These are phyloP conservation scores for Helicolenus hilgendorfi DNA, from an alignment of 2,797 vertebrate species.

Conservation along the genomic window DNA sequence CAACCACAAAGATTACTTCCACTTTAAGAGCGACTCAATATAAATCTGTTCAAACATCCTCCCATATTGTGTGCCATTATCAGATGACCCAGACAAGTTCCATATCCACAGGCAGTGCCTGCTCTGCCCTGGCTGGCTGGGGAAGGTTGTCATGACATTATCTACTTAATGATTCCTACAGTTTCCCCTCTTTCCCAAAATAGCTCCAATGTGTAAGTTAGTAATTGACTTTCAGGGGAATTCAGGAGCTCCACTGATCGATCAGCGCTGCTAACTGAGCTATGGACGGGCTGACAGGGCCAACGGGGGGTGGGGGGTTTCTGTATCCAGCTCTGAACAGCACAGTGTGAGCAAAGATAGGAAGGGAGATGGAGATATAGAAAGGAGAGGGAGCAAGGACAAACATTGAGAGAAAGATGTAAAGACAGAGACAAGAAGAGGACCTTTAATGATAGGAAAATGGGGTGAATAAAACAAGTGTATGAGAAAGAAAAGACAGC, in stretches of 20 bases:
- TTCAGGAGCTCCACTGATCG: constrained; percentile 68
- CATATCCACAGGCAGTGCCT: constrained; percentile 43
- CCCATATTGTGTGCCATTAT: constrained; percentile 3
- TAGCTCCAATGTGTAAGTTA: constrained; percentile 62
- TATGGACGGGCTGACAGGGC: constrained; percentile 32
- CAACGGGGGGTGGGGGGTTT: constrained; percentile 14
- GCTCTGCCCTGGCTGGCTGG: constrained; percentile 31
- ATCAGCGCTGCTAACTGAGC: constrained; percentile 52
- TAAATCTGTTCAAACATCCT: constrained; percentile 15
- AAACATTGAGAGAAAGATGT: background rate
- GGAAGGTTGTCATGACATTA: constrained; percentile 75
- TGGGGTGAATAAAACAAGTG: background rate
- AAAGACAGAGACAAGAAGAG: background rate
- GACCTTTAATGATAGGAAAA: background rate
- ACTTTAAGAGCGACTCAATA: background rate
- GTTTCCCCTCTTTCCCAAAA: constrained; percentile 37
- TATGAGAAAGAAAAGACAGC: background rate
- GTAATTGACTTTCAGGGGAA: constrained; percentile 79
- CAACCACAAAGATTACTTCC: background rate
- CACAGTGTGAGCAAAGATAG: background rate
- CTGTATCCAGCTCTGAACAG: constrained; percentile 19
- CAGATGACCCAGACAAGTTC: constrained; percentile 63
- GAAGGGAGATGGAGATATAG: background rate
- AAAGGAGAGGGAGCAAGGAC: background rate
- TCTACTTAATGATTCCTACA: constrained; percentile 75